phyloP scores from a whole-genome alignment of 2,113 vertebrate genomes.

The Megalops atlanticus region DNA sequence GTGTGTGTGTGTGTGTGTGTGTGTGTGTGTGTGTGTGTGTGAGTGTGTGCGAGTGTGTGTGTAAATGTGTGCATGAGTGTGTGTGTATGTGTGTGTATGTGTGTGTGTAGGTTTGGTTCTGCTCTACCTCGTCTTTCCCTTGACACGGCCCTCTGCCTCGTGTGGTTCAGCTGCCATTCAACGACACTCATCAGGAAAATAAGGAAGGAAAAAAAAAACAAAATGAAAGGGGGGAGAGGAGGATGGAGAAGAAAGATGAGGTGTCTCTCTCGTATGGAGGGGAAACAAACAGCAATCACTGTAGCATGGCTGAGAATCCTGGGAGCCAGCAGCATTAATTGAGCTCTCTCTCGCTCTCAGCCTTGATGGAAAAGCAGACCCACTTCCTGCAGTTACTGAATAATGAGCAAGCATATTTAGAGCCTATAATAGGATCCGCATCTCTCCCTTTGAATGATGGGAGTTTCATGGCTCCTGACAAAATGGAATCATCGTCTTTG shows the following conservation, averaged over 20 bases:
- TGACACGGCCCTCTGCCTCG: background rate
- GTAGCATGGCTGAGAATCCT: constrained; percentile 46
- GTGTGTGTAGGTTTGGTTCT: too few species aligned
- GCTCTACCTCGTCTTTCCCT: background rate
- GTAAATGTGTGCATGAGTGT: too few species aligned
- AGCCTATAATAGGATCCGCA: constrained; percentile 6
- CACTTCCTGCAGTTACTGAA: constrained; percentile 10
- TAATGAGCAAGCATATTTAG: constrained; percentile 29
- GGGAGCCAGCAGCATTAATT: constrained; percentile 42
- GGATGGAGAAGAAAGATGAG: too few species aligned
- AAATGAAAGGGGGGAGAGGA: too few species aligned
- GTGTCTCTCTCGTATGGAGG: constrained; percentile 8
- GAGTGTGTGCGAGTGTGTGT: too few species aligned
- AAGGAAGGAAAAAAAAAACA: too few species aligned
- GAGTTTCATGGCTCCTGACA: background rate
- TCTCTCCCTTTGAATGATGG: background rate
- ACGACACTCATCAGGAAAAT: too few species aligned
- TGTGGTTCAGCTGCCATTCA: background rate
- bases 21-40: too few species aligned
- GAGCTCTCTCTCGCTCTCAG: constrained; percentile 39
- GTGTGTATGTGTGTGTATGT: too few species aligned
- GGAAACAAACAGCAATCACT: constrained; percentile 45
- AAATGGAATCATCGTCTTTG: constrained; percentile 20
- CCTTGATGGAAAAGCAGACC: constrained; percentile 35
- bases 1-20: too few species aligned